phyloP scores from a whole-genome alignment of 2,113 vertebrate genomes.

The Daubentonia madagascariensis region DNA sequence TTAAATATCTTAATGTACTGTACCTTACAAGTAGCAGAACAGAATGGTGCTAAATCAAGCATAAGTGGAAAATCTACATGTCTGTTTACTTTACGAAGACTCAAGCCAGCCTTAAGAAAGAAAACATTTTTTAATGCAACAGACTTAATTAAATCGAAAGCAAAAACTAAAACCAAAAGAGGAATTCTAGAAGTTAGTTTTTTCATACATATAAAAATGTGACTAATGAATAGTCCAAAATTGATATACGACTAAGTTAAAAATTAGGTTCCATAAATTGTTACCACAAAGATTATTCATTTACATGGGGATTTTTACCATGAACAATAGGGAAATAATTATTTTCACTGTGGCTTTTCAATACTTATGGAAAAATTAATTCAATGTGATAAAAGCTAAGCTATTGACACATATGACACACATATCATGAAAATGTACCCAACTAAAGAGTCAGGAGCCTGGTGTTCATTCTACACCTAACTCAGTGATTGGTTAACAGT shows the following conservation, averaged over 20 bases:
- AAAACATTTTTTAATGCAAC: background rate
- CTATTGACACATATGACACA: background rate
- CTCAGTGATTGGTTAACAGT: background rate
- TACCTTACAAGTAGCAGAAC: slow-evolving; percentile 96
- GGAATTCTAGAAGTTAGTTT: slow-evolving; percentile 6
- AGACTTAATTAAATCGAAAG: slow-evolving; percentile 3
- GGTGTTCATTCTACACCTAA: background rate
- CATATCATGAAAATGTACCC: background rate
- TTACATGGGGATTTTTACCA: background rate
- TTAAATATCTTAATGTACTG: slow-evolving; percentile 21
- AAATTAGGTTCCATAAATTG: slow-evolving; percentile 38
- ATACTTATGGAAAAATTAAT: slow-evolving; percentile 27
- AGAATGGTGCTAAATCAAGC: slow-evolving; percentile 96
- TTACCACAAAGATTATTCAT: slow-evolving; percentile 7
- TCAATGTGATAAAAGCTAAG: background rate
- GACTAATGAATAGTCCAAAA: slow-evolving; percentile 10
- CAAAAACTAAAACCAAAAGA: slow-evolving; percentile 46
- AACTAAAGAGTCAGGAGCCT: background rate
- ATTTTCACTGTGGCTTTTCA: slow-evolving; percentile 1
- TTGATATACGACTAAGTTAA: background rate
- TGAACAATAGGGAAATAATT: slow-evolving; percentile 7
- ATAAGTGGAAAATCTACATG: slow-evolving; percentile 96
- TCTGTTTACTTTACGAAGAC: slow-evolving; percentile 95
- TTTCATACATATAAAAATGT: slow-evolving; percentile 27
- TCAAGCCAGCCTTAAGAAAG: slow-evolving; percentile 92